phyloP scores from a whole-genome alignment of 2,888 invertebrate species.

The Spilosoma lubricipeda region DNA sequence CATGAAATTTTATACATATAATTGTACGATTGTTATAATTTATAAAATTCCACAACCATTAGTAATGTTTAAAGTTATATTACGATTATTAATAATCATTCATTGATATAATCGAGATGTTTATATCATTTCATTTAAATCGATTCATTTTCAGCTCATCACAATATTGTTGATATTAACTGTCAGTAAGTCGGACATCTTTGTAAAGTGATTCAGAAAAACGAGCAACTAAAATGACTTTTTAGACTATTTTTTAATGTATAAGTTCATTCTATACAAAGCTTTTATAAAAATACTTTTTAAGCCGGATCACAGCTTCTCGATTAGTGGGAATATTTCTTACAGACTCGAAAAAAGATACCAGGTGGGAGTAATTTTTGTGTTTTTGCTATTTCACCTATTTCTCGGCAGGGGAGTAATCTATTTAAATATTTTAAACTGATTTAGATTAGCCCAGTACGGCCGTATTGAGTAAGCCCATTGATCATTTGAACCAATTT shows the following conservation, averaged over 20 bases:
- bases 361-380: not conserved
- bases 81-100: constrained; percentile 10
- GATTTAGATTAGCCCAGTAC: not conserved
- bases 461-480: too few relatives aligned
- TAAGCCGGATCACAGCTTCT: not conserved
- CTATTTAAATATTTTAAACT: not conserved
- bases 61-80: constrained; percentile 8
- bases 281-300: not conserved
- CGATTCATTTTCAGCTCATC: not conserved
- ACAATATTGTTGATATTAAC: not conserved
- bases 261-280: not conserved
- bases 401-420: not conserved
- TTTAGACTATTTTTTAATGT: not conserved
- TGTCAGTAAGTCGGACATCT: not conserved
- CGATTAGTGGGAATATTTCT: not conserved
- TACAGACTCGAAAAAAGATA: not conserved
- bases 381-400: not conserved
- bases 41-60: constrained; percentile 8
- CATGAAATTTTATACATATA: not conserved
- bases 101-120: not conserved
- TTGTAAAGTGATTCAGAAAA: not conserved
- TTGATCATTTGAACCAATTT: not conserved
- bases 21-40: not conserved
- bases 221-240: not conserved
- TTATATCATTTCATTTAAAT: constrained; percentile 1